A percentile compares a stretch with the other conserved stretches of the same genome.
Conservation (phyloP, 2,797 vertebrate genomes). For the Selene dorsalis region DNA sequence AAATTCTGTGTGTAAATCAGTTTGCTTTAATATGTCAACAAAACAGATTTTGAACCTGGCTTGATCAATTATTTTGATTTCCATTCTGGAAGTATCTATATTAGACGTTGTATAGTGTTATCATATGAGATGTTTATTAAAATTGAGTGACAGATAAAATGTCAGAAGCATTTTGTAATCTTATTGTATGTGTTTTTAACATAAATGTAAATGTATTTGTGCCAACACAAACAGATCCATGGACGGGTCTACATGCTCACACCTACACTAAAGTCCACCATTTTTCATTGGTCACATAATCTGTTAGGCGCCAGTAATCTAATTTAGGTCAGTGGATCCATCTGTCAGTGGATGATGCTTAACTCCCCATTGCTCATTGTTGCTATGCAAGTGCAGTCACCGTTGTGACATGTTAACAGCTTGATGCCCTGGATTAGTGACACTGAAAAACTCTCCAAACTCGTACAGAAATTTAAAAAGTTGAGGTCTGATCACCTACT, state of each 20-base stretch:
- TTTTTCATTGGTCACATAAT: slow-evolving; percentile 38
- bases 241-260: neutral
- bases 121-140: neutral
- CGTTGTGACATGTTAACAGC: neutral
- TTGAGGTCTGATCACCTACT: neutral
- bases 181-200: neutral
- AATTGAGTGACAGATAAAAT: too few species aligned
- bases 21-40: too few species aligned
- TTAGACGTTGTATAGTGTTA: too few species aligned
- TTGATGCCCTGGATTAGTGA: neutral
- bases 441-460: neutral
- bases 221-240: too few species aligned
- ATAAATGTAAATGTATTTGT: neutral
- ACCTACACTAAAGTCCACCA: slow-evolving; percentile 6
- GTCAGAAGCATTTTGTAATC: too few species aligned
- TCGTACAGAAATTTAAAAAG: neutral
- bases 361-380: neutral
- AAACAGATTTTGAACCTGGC: too few species aligned
- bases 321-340: slow-evolving; percentile 58
- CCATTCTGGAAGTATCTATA: too few species aligned
- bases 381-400: neutral
- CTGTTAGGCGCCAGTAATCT: slow-evolving; percentile 37
- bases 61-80: too few species aligned
- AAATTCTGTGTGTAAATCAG: too few species aligned
- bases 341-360: slow-evolving; percentile 46